Evolutionary conservation across 1,140 invertebrate genomes (phyloP).

Genomic region (Drosophila nigrodunni): DNA sequence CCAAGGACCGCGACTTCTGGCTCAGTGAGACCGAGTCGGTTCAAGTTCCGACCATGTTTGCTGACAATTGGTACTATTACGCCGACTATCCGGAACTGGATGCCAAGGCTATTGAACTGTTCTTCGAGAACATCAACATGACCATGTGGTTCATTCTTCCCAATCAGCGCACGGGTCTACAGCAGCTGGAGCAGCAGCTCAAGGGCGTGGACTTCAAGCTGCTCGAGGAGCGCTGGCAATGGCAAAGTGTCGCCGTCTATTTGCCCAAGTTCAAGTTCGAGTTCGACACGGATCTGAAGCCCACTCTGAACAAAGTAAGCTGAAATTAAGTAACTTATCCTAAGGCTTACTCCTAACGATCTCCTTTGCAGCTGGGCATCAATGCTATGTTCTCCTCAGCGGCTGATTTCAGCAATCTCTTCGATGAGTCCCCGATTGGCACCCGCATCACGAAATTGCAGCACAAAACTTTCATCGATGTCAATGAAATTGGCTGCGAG

Average conservation of each 20-base stretch:
- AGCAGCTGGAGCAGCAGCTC: slow-evolving; percentile 85
- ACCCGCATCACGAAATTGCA: slow-evolving; percentile 86
- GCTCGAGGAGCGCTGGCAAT: slow-evolving; percentile 83
- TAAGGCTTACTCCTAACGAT: slow-evolving; percentile 16
- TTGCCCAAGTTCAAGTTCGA: slow-evolving; percentile 89
- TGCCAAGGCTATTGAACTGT: slow-evolving; percentile 86
- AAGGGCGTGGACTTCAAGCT: slow-evolving; percentile 80
- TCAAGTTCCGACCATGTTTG: slow-evolving; percentile 87
- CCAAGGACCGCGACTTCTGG: slow-evolving; percentile 86
- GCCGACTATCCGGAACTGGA: slow-evolving; percentile 85
- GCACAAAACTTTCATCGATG: slow-evolving; percentile 91
- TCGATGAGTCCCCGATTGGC: slow-evolving; percentile 72
- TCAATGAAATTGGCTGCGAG: slow-evolving; percentile 91
- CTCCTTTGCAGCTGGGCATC: slow-evolving; percentile 66
- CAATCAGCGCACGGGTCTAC: slow-evolving; percentile 86
- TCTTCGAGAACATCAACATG: slow-evolving; percentile 87
- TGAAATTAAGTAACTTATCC: accelerated
- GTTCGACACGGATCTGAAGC: slow-evolving; percentile 85
- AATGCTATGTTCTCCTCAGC: slow-evolving; percentile 77
- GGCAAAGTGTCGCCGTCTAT: slow-evolving; percentile 84
- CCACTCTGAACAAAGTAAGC: slow-evolving; percentile 77
- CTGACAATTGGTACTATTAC: slow-evolving; percentile 85
- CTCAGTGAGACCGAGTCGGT: slow-evolving; percentile 82
- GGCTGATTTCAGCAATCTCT: slow-evolving; percentile 80
- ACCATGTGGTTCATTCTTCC: slow-evolving; percentile 88